Base-by-base conservation (phyloP, 2,113 vertebrate species). In the Columbina picui region DNA sequence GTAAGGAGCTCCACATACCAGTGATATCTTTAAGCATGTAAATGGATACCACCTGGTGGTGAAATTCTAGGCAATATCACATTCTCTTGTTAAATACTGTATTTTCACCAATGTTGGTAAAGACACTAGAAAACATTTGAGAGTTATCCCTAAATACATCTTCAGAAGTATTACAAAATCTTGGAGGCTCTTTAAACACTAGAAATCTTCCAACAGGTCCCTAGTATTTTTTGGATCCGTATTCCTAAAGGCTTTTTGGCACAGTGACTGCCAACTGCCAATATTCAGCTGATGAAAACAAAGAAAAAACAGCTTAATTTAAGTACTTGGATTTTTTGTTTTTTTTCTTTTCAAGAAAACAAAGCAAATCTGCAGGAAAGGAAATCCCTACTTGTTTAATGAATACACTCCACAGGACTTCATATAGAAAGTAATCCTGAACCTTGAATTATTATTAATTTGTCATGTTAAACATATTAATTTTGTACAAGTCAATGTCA, bases 271-370 rank as follows among this genome's bases (percentile, higher is more conserved):
- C 60, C 84, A 96, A 92, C 29, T 94, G 75, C 41, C 53, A 93
- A 64, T 50, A 93, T 30, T 30, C 89, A 90, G 39, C 75, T 80
- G n/a, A 32, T 17, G 13, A 93, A 96, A 95, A 88, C 23, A 34
- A 84, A 19, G 2, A 55, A 73, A 84, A 93, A 95, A 73, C 34
- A 83, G 45, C 21, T 87, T 75, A 41, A 78, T 57, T 90, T 61
- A 89, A 93, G 41, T 49, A 56, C 3, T 56, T n/a, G 47, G 29
- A 36, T 61, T 68, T 84, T 87, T 79, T n/a, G n/a, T n/a, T n/a
- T n/a, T n/a, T n/a, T n/a, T n/a, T n/a, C n/a, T n/a, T 20, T 8
- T 6, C 47, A 9, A 53, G 41, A 82, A 64, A 30, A 20, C 10
- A 94, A 93, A 86, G 64, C 4, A 88, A 90, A 75, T 56, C 20